Evolutionary conservation across 2,888 invertebrate genomes (phyloP), one percentile per base, ranked within the genome.

Genomic region (Mythimna albipuncta): DNA sequence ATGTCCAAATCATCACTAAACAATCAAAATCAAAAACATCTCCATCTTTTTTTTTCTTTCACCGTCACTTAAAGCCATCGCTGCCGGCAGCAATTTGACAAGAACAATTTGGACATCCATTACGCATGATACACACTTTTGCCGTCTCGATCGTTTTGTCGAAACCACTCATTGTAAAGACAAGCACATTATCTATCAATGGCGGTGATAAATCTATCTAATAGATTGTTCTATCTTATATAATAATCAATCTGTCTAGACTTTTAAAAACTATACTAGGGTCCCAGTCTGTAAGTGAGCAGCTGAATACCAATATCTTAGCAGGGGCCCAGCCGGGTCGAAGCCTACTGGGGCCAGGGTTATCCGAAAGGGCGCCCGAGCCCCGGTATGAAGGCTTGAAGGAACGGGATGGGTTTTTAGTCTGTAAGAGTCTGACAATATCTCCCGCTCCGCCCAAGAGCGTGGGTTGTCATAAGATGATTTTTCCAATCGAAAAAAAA

Each of bases 121-220:
- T 67, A 82, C 55, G 41, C 73, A 64, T 65, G 66, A 69, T 78
- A 70, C 67, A 79, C 55, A 70, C 69, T 78, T 76, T 75, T 68
- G 65, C 67, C 38, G 55, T 52, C 61, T 21, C 75, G 65, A 83
- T 85, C 82, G 82, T 80, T 86, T 86, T 85, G 76, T 86, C 76
- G 41, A 69, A 79, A 78, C 72, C 81, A 64, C 54, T 78, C 68
- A 77, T 72, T 79, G 76, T 64, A 59, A 59, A 58, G 44, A 52
- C 75, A 85, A 65, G 63, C 78, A 69, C 62, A 68, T 72, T 80
- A 85, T 82, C 79, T 82, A 84, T 79, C 81, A 77, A 83, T 86
- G 79, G 79, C 70, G 71, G 75, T 77, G 76, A 85, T 86, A 77
- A 83, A 83, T 85, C 66, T 73, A 85, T 82, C 71, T 59, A 64